Base-by-base conservation (phyloP, 2,888 invertebrate species). In the Perizoma flavofasciatum region DNA sequence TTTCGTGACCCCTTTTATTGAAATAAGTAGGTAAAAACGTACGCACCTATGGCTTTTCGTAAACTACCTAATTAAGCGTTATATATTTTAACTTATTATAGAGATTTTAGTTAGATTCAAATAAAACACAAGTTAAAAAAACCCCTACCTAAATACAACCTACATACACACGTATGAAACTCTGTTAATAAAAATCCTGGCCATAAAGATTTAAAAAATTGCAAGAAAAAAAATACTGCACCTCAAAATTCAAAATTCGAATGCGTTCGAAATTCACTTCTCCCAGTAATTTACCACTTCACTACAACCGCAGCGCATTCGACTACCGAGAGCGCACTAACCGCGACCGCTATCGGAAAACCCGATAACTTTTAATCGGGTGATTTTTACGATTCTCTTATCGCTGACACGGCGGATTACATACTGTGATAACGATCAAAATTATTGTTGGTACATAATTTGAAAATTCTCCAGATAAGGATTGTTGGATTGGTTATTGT, bases 331-430 rank as follows among this genome's bases (percentile, higher is more conserved):
- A 50, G 57, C 57, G 58, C 55, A 58, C 61, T 58, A 62, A 58
- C 62, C 58, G 48, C 49, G 39, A 44, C 48, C 58, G 53, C 62
- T 55, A 62, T 58, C 60, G 58, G 57, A 55, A 62, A 58, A 58
- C 59, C 53, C 69, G 71, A 72, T 72, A 72, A 70, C 22, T 61
- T 78, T 81, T 86, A 89, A 90, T 90, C 90, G 83, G 81, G 83
- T 86, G 86, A 88, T 89, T 91, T 89, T 90, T 90, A 89, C 86
- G 89, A 90, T 86, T 81, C 71, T 67, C 70, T 83, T 90, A 91
- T 89, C 89, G 69, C 78, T 78, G 89, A 91, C 90, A 91, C 82
- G 89, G 76, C 77, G 90, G 90, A 91, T 91, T 91, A 91, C 90
- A 89, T 73, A 81, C 66, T 61, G 53, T 77, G 90, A 90, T 91